Percentiles rank a stretch among this genome's conserved stretches.
Evolutionary conservation across 30 jellyfish, hydroid and myxozoan genomes (phyloP).

Genomic region (Turritopsis dohrnii): DNA sequence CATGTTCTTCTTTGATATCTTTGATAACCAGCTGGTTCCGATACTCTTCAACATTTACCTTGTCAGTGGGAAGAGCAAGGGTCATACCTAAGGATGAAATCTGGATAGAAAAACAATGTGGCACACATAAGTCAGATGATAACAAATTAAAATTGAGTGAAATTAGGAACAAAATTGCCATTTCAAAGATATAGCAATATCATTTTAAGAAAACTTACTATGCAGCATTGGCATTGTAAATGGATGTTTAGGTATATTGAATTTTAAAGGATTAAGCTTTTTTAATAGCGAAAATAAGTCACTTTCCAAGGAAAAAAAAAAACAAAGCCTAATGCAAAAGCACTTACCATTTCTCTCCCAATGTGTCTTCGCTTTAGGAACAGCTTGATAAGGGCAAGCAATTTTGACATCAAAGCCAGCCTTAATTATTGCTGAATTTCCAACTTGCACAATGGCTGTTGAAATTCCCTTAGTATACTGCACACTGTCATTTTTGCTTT

Average conservation of each 20-base stretch:
- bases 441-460: constrained; percentile 47
- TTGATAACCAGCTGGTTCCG: constrained; percentile 43
- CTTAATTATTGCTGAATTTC: constrained; percentile 47
- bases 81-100: constrained; percentile 14
- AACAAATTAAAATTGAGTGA: too few species aligned
- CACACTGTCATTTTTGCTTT: constrained; percentile 25
- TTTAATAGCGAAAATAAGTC: not conserved
- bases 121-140: too few species aligned
- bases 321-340: not conserved
- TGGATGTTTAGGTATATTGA: too few species aligned
- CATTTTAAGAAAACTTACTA: too few species aligned
- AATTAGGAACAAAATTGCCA: too few species aligned
- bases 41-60: constrained; percentile 18
- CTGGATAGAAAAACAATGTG: too few species aligned
- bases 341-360: constrained; percentile 81
- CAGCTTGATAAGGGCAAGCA: constrained; percentile 65
- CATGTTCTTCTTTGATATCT: constrained; percentile 39
- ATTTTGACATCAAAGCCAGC: constrained; percentile 56
- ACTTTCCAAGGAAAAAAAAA: not conserved
- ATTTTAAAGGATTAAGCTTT: too few species aligned
- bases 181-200: too few species aligned
- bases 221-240: too few species aligned
- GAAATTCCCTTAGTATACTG: constrained; percentile 12
- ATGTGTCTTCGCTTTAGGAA: constrained; percentile 50
- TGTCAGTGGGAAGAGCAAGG: constrained; percentile 15